Conservation (phyloP, 1,140 invertebrate species). For the Psix sp. region DNA sequence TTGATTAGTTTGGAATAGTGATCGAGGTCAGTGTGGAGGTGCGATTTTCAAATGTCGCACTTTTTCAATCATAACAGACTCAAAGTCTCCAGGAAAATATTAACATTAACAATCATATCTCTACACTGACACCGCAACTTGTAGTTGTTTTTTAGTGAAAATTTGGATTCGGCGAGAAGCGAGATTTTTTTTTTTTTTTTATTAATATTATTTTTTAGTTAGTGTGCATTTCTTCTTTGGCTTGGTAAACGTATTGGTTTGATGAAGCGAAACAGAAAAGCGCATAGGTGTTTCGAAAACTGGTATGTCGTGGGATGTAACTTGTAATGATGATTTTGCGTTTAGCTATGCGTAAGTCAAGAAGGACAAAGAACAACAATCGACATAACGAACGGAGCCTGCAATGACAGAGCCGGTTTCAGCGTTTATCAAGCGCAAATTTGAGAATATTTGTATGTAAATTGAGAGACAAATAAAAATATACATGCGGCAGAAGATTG, state of each 20-base stretch:
- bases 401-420: constrained; percentile 56
- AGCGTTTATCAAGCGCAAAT: constrained; percentile 68
- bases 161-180: background rate
- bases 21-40: background rate
- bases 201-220: background rate
- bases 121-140: no score
- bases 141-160: no score
- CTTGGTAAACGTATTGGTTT: constrained; percentile 28
- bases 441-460: constrained; percentile 75
- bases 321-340: constrained; percentile 48
- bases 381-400: constrained; percentile 43
- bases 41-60: background rate
- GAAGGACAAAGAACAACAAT: constrained; percentile 18
- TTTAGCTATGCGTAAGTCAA: constrained; percentile 61
- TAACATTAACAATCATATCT: no score
- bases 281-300: constrained; percentile 54
- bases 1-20: constrained; percentile 4
- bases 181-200: constrained; percentile 10
- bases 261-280: constrained; percentile 15
- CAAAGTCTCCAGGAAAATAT: no score
- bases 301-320: constrained; percentile 54
- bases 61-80: no score
- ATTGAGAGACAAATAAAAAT: constrained; percentile 72
- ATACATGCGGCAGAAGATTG: constrained; percentile 54
- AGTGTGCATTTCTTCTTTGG: constrained; percentile 20